Conservation (phyloP, 2,113 vertebrate genomes). For the Bos indicus region DNA sequence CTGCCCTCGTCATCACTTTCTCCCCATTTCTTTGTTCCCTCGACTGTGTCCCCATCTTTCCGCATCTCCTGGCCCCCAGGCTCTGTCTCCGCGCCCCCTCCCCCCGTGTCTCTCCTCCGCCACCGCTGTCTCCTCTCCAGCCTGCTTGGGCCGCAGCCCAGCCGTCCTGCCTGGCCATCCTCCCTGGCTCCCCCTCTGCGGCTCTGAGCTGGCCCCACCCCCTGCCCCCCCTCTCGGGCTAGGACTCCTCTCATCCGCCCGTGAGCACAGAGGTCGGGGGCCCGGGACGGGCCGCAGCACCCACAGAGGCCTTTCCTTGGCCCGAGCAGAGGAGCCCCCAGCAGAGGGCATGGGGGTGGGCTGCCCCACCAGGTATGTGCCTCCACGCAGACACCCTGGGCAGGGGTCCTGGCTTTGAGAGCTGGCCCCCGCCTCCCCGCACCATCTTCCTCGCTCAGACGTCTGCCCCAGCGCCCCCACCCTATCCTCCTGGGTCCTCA, state of each 20-base stretch:
- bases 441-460: fast-evolving
- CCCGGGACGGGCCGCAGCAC: background rate
- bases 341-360: constrained; percentile 57
- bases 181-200: constrained; percentile 52
- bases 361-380: constrained; percentile 47
- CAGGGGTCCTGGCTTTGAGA: fast-evolving
- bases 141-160: constrained; percentile 42
- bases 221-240: background rate
- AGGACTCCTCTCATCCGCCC: constrained; percentile 53
- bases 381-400: fast-evolving
- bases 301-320: background rate
- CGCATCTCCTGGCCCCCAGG: fast-evolving
- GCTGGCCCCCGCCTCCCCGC: background rate
- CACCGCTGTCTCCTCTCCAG: background rate
- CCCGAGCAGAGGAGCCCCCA: background rate
- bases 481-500: fast-evolving
- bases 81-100: background rate
- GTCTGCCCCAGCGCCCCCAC: background rate
- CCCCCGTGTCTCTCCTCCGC: background rate
- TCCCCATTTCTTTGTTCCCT: background rate
- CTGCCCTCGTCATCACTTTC: too few relatives aligned
- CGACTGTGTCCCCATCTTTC: background rate
- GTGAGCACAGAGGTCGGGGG: constrained; percentile 21
- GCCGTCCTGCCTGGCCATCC: constrained; percentile 34
- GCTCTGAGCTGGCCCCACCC: constrained; percentile 39